Base-by-base conservation (phyloP, 53 echinoderm and acorn worm species). In the Glandiceps talaboti region DNA sequence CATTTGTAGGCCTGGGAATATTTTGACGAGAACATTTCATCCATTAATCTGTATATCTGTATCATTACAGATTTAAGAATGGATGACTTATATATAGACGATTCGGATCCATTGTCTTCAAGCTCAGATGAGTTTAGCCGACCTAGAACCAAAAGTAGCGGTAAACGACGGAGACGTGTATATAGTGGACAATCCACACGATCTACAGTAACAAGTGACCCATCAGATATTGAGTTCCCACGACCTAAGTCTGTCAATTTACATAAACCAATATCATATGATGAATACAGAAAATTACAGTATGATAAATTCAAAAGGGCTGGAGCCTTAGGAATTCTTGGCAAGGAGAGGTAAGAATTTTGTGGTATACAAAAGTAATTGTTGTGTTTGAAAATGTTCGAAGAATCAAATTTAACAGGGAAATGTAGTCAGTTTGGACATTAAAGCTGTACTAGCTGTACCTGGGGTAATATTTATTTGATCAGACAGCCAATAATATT, bases 261-360 rank as follows among this genome's bases (percentile, higher is more conserved):
- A 30, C 99, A 99, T 85, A 89, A 89, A 73, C 99, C 90, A 79
- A 82, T 99, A 82, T 86, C 88, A 0, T 99, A 99, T 79, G 93
- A 99, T 75, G 93, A 99, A 74, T 99, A 99, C 74, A 31, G 94
- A 6, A 92, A 99, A 77, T 77, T 89, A 29, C 99, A 99, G 84
- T 93, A 99, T 81, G 90, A 99, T 77, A 91, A 88, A 75, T 93
- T 99, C 80, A 99, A 99, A 83, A 82, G 88, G 77, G 99, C 99
- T 32, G 99, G 99, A 31, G 99, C 99, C 28, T 78, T 99, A 1
- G 99, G 99, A 31, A 88, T 94, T 12, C 83, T 90, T 0, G 99
- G 91, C 0, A 99, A 89, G 86, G 91, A 94, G 26, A 91, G 84
- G 99, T 94, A 87, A 76, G 94, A n/a, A n/a, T n/a, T n/a, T n/a